A percentile compares a stretch with the other conserved stretches of the same genome.
phyloP scores from a whole-genome alignment of 2,888 invertebrate genomes.

The Tenthredo livida region DNA sequence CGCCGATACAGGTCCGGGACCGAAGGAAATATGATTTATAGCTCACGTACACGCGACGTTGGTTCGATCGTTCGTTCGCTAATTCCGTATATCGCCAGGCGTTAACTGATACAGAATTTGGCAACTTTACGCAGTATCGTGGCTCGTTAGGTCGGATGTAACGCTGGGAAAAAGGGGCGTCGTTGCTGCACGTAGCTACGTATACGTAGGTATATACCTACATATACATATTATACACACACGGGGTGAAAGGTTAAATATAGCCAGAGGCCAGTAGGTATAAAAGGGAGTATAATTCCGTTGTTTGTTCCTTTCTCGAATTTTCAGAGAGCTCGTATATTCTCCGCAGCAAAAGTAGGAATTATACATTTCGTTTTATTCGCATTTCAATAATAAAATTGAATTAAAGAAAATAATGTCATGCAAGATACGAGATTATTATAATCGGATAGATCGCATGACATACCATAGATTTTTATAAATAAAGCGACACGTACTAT shows the following conservation, averaged over 20 bases:
- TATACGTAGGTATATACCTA: background rate
- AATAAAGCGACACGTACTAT: background rate
- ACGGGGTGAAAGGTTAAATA: slow-evolving; percentile 1
- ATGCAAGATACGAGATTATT: background rate
- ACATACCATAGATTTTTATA: background rate
- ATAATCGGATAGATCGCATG: background rate
- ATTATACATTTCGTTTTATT: background rate
- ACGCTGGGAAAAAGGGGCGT: slow-evolving; percentile 9
- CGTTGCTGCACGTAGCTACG: background rate
- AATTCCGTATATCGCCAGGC: slow-evolving; percentile 22
- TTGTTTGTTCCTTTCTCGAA: background rate
- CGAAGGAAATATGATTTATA: slow-evolving; percentile 69
- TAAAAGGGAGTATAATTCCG: background rate
- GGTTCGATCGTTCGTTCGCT: background rate
- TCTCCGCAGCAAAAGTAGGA: background rate
- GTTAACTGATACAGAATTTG: slow-evolving; percentile 39
- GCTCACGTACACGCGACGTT: slow-evolving; percentile 68
- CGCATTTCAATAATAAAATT: background rate
- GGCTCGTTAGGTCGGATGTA: background rate
- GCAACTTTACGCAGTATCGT: background rate
- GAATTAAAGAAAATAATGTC: background rate
- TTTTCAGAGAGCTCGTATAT: background rate
- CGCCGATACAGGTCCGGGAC: background rate
- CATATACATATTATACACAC: background rate
- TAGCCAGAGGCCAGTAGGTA: background rate